phyloP scores from a whole-genome alignment of 2,888 invertebrate genomes.

The Ormyrus rosae region DNA sequence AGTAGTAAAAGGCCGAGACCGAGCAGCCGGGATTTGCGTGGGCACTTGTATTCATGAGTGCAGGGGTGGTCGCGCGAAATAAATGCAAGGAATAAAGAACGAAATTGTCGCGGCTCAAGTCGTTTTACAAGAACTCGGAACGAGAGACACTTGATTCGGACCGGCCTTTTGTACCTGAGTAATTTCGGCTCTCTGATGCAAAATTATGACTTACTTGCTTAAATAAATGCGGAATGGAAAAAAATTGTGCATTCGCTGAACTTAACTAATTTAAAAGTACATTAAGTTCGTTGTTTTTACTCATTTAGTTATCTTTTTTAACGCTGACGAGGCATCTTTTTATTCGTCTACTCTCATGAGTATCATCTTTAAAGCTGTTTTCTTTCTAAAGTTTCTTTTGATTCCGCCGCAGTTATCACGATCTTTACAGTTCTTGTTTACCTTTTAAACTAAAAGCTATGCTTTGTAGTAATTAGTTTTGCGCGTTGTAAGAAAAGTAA shows the following conservation, averaged over 20 bases:
- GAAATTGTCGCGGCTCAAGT: background rate
- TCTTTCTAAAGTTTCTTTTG: slow-evolving; percentile 9
- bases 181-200: too few relatives aligned
- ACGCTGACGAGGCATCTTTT: slow-evolving; percentile 14
- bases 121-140: slow-evolving; percentile 30
- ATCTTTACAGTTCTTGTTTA: slow-evolving; percentile 23
- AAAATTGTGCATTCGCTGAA: background rate
- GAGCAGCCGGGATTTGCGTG: slow-evolving; percentile 6
- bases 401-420: background rate
- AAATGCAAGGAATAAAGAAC: background rate
- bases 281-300: too few relatives aligned
- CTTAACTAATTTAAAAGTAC: too few relatives aligned
- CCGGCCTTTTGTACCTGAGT: background rate
- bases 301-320: slow-evolving; percentile 4
- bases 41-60: slow-evolving; percentile 27
- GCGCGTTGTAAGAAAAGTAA: too few relatives aligned
- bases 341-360: slow-evolving; percentile 9
- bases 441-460: too few relatives aligned
- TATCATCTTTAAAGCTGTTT: slow-evolving; percentile 12
- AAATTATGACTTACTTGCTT: too few relatives aligned
- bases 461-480: too few relatives aligned
- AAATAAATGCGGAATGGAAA: too few relatives aligned
- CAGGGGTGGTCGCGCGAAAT: background rate
- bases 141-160: slow-evolving; percentile 35
- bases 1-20: slow-evolving; percentile 32